Evolutionary conservation across 2,113 vertebrate species (phyloP).

Genomic region (Brachionichthys hirsutus): DNA sequence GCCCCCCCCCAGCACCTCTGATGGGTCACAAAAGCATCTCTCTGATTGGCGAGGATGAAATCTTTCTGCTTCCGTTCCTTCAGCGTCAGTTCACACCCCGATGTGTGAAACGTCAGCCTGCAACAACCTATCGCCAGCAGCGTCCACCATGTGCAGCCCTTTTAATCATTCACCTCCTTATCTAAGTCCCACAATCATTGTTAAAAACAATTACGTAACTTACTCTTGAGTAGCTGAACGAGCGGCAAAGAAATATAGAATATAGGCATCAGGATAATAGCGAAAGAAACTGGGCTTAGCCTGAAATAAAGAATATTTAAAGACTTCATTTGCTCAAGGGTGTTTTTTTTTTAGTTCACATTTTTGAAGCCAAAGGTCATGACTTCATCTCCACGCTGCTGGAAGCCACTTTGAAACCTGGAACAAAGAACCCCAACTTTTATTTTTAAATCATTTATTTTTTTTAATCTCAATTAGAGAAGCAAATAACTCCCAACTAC

Average conservation of each 20-base stretch:
- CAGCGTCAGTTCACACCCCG: constrained; percentile 9
- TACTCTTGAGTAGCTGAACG: neutral
- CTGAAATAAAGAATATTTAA: too few species aligned
- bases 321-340: neutral
- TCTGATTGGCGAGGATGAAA: neutral
- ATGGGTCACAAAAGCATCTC: constrained; percentile 3
- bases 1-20: neutral
- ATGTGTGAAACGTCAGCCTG: neutral
- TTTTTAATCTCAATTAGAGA: too few species aligned
- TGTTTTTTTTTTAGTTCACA: neutral
- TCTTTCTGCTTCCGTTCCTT: neutral
- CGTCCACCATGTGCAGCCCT: constrained; percentile 16
- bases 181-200: constrained; percentile 51
- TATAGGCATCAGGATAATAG: too few species aligned
- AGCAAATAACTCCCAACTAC: too few species aligned
- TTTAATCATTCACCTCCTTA: constrained; percentile 67
- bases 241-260: neutral
- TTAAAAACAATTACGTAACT: constrained; percentile 38
- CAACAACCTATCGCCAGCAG: constrained; percentile 29
- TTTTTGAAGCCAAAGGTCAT: neutral
- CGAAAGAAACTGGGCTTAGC: too few species aligned
- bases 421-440: too few species aligned
- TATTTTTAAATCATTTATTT: too few species aligned
- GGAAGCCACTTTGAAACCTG: neutral
- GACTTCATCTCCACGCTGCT: neutral